Conservation (phyloP, 2,797 vertebrate genomes). For the Chelidonichthys spinosus region DNA sequence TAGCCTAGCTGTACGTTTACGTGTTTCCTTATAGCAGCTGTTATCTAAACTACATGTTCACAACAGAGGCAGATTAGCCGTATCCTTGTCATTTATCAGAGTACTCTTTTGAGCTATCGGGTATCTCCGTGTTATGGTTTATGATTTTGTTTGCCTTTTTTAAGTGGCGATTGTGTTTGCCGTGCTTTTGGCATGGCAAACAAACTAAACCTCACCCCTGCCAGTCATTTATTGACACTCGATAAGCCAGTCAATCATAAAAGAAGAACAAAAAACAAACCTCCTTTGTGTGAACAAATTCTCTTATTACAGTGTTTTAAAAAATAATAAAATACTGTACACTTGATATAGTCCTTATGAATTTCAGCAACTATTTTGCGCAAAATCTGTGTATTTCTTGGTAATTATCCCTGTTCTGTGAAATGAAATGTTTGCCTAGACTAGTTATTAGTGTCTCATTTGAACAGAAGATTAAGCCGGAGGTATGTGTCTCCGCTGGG, state of each 20-base stretch:
- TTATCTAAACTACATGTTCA: background rate
- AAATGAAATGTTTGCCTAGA: conserved; percentile 32
- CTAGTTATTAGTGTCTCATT: conserved; percentile 65
- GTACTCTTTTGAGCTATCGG: conserved; percentile 10
- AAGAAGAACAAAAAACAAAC: background rate
- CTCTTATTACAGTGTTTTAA: background rate
- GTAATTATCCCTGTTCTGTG: conserved; percentile 21
- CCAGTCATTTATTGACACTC: background rate
- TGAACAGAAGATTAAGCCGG: conserved; percentile 70
- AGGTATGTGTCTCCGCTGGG: conserved; percentile 69
- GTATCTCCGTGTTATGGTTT: conserved; percentile 18
- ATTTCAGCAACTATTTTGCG: conserved; percentile 1
- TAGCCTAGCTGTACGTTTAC: background rate
- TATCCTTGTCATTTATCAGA: conserved; percentile 16
- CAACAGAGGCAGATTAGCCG: conserved; percentile 26
- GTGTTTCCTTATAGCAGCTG: conserved; percentile 9
- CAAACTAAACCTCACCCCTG: conserved; percentile 18
- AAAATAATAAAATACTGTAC: background rate
- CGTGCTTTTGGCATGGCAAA: conserved; percentile 35
- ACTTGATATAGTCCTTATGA: background rate
- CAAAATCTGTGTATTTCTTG: background rate
- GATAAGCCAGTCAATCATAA: conserved; percentile 22
- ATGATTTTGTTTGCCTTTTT: conserved; percentile 1
- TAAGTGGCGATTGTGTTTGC: conserved; percentile 43
- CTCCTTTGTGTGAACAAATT: background rate